These are phyloP conservation scores for Rhinolophus sinicus DNA, from an alignment of 2,113 vertebrate genomes.

Conservation along the genomic window DNA sequence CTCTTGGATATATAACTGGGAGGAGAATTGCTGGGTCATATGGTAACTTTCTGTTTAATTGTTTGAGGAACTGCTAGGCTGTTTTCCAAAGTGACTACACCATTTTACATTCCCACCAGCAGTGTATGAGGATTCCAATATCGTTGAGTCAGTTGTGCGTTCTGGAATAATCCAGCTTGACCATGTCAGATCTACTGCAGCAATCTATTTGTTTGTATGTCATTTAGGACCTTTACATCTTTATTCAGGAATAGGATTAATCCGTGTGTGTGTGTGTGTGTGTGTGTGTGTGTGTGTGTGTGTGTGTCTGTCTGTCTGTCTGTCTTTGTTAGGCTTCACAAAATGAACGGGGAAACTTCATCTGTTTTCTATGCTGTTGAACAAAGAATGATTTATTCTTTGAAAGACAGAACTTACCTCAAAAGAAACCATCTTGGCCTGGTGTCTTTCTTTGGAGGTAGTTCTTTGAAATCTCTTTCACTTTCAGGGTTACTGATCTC, in stretches of 20 bases:
- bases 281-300: background rate
- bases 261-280: background rate
- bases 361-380: constrained; percentile 12
- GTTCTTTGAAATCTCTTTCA: background rate
- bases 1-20: background rate
- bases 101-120: background rate
- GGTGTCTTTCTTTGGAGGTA: background rate
- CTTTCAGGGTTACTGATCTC: background rate
- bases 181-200: background rate
- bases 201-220: constrained; percentile 29
- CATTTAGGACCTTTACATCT: background rate
- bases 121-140: background rate
- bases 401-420: constrained; percentile 28
- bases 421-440: constrained; percentile 3
- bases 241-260: background rate
- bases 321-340: background rate
- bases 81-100: background rate
- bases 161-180: background rate
- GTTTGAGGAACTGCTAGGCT: background rate
- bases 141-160: background rate
- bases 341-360: background rate
- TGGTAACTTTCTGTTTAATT: background rate
- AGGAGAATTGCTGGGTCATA: background rate
- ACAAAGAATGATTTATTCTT: constrained; percentile 50
- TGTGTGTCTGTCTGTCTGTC: background rate